Evolutionary conservation across 2,888 invertebrate genomes (phyloP).

Genomic region (Xestobium rufovillosum): DNA sequence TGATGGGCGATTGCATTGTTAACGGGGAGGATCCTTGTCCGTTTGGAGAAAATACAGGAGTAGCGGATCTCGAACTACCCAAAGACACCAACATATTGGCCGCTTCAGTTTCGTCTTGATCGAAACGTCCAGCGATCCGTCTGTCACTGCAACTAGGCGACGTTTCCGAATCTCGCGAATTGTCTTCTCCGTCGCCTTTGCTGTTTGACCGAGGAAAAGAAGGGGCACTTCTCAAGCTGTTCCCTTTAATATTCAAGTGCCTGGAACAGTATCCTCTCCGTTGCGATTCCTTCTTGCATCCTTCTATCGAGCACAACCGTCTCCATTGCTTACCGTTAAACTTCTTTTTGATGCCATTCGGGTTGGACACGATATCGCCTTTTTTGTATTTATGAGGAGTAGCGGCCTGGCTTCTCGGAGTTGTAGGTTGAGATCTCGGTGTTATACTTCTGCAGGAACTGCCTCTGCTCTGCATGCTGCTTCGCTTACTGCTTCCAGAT

Average conservation of each 20-base stretch:
- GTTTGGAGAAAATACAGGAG: slow-evolving; percentile 79
- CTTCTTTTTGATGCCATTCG: slow-evolving; percentile 95
- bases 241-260: slow-evolving; percentile 86
- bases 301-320: slow-evolving; percentile 89
- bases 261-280: slow-evolving; percentile 93
- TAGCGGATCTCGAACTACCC: slow-evolving; percentile 87
- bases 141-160: slow-evolving; percentile 70
- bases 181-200: slow-evolving; percentile 70
- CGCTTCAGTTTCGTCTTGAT: slow-evolving; percentile 93
- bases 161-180: slow-evolving; percentile 83
- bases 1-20: slow-evolving; percentile 60
- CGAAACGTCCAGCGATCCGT: slow-evolving; percentile 74
- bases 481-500: slow-evolving; percentile 78
- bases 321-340: slow-evolving; percentile 99
- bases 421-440: slow-evolving; percentile 85
- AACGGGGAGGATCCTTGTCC: slow-evolving; percentile 61
- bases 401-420: slow-evolving; percentile 78
- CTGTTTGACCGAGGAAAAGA: slow-evolving; percentile 49
- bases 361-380: slow-evolving; percentile 91
- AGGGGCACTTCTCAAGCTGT: slow-evolving; percentile 44
- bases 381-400: slow-evolving; percentile 95
- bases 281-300: slow-evolving; percentile 96
- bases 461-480: slow-evolving; percentile 85
- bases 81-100: slow-evolving; percentile 94
- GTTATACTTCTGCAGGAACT: slow-evolving; percentile 88